Conservation (phyloP, 2,797 vertebrate species). For the Lemur catta region DNA sequence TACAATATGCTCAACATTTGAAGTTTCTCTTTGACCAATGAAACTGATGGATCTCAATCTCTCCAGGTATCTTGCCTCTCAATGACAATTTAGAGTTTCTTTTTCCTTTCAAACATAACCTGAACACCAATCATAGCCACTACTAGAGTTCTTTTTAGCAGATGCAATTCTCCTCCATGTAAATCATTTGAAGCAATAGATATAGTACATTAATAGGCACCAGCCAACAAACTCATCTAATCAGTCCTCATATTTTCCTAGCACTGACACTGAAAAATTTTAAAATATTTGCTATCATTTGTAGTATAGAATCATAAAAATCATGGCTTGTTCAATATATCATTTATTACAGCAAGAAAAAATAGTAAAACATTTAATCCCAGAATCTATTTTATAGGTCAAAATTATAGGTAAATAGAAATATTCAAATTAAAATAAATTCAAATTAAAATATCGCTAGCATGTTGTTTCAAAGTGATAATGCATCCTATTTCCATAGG, state of each 20-base stretch:
- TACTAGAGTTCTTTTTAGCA: not conserved
- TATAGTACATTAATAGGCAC: not conserved
- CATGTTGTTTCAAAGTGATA: not conserved
- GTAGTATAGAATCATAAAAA: not conserved
- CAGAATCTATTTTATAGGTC: not conserved
- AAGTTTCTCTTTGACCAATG: not conserved
- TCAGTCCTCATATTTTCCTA: not conserved
- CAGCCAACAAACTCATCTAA: not conserved
- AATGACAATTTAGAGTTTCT: not conserved
- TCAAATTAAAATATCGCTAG: not conserved
- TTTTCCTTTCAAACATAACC: not conserved
- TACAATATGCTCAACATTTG: not conserved
- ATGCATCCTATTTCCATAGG: no score
- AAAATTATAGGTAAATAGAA: not conserved
- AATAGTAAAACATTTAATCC: not conserved
- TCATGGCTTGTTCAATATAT: not conserved
- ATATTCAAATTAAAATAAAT: not conserved
- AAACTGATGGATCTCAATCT: not conserved
- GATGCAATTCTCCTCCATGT: not conserved
- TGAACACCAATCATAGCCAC: not conserved
- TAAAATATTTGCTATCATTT: not conserved
- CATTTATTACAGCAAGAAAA: not conserved
- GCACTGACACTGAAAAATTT: not conserved
- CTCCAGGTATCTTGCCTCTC: not conserved
- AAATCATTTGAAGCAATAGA: not conserved